Base-by-base conservation (phyloP, 23 tunicate genomes). In the Ciona savignyi region DNA sequence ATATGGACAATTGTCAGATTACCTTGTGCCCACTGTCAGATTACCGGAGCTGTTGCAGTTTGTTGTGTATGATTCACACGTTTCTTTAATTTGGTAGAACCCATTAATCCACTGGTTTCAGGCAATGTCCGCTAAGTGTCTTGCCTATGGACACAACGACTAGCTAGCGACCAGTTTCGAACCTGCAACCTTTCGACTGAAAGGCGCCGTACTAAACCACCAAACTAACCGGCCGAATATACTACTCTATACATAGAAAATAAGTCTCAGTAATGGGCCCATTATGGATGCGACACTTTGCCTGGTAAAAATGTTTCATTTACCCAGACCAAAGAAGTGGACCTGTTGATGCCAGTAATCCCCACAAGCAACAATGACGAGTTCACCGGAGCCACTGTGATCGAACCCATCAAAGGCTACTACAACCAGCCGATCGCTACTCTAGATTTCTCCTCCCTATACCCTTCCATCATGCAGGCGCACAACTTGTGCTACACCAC, bases 401-500 rank as follows among this genome's bases (percentile, higher is more conserved):
- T 94, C 35, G 99, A 94, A 51, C 99, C 99, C 15, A 35, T 78
- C 48, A 83, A 83, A 34, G 99, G 99, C 2, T 94, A 94, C 34
- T 94, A 94, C 79, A 94, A 87, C 64, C 78, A 62, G 19, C 99
- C 99, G 27, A 94, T 94, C 51, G 77, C 99, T 0, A 94, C 99
- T 6, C 85, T 94, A 2, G 99, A 94, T 67, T 94, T 94, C 78
- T 83, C 99, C n/a, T 94, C 99, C 1, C 65, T 94, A 42, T 94
- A 94, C 70, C 99, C 99, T 19, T 87, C 95, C 3, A 94, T 94
- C 34, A 94, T 94, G 99, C 95, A 87, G 63, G 99, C 99, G 4
- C 99, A 94, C 65, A 94, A 94, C 70, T 75, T 94, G 25, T 94
- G 99, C 71, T 94, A 94, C 70, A 94, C 99, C 21, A 94, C 99